Percentiles rank a stretch among this genome's conserved stretches.
Evolutionary conservation across 2,113 vertebrate genomes (phyloP).

Genomic region (Peromyscus leucopus): DNA sequence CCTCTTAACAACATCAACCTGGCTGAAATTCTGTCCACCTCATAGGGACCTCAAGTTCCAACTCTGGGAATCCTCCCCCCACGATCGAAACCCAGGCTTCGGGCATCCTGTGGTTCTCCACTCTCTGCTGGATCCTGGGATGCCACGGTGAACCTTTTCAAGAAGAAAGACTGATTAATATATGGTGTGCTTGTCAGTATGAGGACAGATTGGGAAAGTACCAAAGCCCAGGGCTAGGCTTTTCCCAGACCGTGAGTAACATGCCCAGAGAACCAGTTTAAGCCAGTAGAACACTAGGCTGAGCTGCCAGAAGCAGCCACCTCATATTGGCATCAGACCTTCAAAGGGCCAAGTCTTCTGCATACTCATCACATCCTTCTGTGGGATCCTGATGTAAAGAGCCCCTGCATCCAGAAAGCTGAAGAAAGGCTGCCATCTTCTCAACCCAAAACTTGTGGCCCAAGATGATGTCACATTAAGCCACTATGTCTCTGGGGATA

Average conservation of each 20-base stretch:
- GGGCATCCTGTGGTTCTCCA: background rate
- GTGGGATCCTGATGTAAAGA: background rate
- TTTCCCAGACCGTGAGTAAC: fast-evolving
- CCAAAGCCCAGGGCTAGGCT: background rate
- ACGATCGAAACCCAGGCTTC: background rate
- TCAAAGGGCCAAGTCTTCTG: fast-evolving
- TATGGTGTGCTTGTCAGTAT: fast-evolving
- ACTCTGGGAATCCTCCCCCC: background rate
- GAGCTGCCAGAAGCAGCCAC: fast-evolving
- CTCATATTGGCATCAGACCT: fast-evolving
- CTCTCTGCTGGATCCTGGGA: background rate
- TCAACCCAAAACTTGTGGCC: background rate
- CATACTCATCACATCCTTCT: fast-evolving
- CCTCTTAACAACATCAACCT: background rate
- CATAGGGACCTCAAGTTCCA: background rate
- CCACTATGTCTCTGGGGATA: background rate
- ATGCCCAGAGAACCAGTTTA: background rate
- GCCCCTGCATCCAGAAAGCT: fast-evolving
- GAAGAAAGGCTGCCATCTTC: background rate
- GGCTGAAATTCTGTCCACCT: background rate
- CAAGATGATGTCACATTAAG: background rate
- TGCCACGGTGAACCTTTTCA: background rate
- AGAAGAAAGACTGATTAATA: background rate
- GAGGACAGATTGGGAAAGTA: background rate
- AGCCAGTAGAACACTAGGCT: background rate